Evolutionary conservation across 2,888 invertebrate species (phyloP), one percentile per base, ranked within the genome.

Genomic region (Sphaeridia pumilis): DNA sequence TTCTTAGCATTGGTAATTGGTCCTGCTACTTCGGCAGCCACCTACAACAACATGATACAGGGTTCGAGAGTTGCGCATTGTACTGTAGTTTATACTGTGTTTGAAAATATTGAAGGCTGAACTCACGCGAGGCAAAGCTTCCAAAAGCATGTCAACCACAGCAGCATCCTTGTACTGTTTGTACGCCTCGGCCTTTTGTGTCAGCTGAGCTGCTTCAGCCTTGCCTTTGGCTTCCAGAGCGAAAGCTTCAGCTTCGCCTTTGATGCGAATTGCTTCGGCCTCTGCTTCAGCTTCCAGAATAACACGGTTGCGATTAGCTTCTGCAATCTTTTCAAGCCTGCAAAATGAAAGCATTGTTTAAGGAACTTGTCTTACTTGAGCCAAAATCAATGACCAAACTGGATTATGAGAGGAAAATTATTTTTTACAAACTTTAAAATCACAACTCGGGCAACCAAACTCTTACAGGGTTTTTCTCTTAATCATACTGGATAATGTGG

Each of bases 181-280:
- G 84, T 87, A 95, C 17, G 97, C 95, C 66, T 93, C 93, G 0
- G 94, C 95, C 69, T 95, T 97, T 74, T 89, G 89, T 1, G 86
- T 80, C 89, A 95, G 93, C 73, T 94, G 94, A 71, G 90, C 92
- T 0, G 94, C 92, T 69, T 97, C 95, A 2, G 95, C 95, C 63
- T 81, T 86, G 0, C 94, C 95, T 72, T 90, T 92, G 0, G 89
- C 92, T 66, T 87, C 83, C 68, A 95, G 87, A 24, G 95, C 90
- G 70, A 79, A 93, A 1, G 95, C 94, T 46, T 83, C 93, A 59
- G 85, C 88, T 76, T 86, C 87, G 38, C 88, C 88, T 59, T 84
- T 83, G 56, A 92, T 81, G 68, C 79, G 76, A 26, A 85, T 79
- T 20, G 93, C 83, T 74, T 95, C 92, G 0, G 94, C 85, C 69